Conservation (phyloP, 2,888 invertebrate genomes). For the Drosophila lutescens region DNA sequence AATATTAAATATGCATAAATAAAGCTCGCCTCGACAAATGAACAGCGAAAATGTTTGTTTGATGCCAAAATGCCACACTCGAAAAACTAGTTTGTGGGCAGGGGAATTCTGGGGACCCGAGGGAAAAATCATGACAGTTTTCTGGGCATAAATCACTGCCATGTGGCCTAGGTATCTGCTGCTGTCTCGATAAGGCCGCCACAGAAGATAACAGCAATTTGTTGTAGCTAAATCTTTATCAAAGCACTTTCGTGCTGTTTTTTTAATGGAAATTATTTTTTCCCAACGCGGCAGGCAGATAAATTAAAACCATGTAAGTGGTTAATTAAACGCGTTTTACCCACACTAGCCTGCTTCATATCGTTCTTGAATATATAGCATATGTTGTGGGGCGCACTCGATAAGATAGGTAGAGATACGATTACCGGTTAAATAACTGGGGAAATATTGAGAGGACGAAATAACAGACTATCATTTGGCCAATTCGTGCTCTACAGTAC, state of each 20-base stretch:
- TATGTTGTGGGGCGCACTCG: constrained; percentile 65
- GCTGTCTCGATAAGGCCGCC: constrained; percentile 59
- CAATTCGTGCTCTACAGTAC: too few species aligned
- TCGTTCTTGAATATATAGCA: constrained; percentile 66
- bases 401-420: constrained; percentile 59
- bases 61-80: constrained; percentile 38
- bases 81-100: constrained; percentile 28
- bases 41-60: constrained; percentile 52
- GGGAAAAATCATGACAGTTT: constrained; percentile 39
- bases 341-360: constrained; percentile 14
- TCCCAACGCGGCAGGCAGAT: constrained; percentile 42
- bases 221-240: constrained; percentile 57
- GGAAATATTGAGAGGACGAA: background rate
- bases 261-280: constrained; percentile 29
- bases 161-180: constrained; percentile 59
- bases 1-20: constrained; percentile 76
- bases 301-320: constrained; percentile 78
- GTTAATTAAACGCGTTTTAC: constrained; percentile 71
- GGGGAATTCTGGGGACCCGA: constrained; percentile 5
- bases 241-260: constrained; percentile 51
- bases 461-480: background rate
- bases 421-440: constrained; percentile 8
- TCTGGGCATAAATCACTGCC: constrained; percentile 69
- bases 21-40: constrained; percentile 52
- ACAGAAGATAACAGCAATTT: constrained; percentile 52